Evolutionary conservation across 2,797 vertebrate species (phyloP).

Genomic region (Acipenser transmontanus): DNA sequence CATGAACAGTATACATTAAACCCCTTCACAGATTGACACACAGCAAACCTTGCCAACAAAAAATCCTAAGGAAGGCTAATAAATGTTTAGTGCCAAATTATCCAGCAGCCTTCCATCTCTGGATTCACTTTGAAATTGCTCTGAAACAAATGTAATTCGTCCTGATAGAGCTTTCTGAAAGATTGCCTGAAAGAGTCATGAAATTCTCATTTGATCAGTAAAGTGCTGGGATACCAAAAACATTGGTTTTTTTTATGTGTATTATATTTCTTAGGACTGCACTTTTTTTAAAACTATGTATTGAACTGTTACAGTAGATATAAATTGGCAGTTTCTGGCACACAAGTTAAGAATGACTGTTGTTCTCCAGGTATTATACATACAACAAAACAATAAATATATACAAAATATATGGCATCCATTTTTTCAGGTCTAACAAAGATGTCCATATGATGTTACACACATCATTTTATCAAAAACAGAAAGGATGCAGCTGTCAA

Average conservation of each 20-base stretch:
- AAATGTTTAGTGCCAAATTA: conserved; percentile 26
- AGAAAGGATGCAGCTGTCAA: background rate
- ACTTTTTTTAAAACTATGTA: too few relatives aligned
- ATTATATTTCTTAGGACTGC: too few relatives aligned
- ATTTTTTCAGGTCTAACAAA: background rate
- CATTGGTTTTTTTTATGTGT: too few relatives aligned
- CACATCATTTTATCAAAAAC: conserved; percentile 2
- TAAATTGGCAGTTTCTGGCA: too few relatives aligned
- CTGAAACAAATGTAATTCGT: conserved; percentile 40
- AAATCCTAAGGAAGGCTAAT: background rate
- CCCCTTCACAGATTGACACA: background rate
- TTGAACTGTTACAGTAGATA: too few relatives aligned
- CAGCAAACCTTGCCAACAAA: background rate
- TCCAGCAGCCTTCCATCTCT: conserved; percentile 28
- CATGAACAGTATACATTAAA: conserved; percentile 6
- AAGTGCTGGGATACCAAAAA: background rate
- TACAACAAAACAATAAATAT: too few relatives aligned
- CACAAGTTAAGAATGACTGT: too few relatives aligned
- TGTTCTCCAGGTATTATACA: too few relatives aligned
- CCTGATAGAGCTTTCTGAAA: conserved; percentile 31
- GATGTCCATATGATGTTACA: background rate
- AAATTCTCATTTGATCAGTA: conserved; percentile 34
- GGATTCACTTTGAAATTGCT: conserved; percentile 39
- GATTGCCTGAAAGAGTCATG: conserved; percentile 18
- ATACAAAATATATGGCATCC: background rate